phyloP scores from a whole-genome alignment of 2,888 invertebrate genomes.

The Patella depressa region DNA sequence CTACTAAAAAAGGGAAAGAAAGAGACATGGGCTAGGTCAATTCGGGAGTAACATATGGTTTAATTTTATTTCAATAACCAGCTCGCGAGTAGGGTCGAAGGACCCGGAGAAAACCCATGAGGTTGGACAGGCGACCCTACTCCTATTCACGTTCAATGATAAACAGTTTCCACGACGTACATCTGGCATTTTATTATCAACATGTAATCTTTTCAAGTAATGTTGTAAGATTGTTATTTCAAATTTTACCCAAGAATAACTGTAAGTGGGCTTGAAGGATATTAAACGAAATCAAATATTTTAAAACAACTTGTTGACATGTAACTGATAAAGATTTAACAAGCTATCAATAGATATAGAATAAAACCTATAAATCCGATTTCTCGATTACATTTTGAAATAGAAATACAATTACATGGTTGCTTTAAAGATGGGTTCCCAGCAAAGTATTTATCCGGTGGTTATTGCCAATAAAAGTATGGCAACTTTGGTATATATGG shows the following conservation, averaged over 20 bases:
- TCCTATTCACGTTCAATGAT: background rate
- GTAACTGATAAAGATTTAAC: background rate
- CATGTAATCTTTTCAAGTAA: background rate
- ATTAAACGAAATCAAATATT: background rate
- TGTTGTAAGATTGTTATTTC: background rate
- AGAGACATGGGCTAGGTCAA: too few relatives aligned
- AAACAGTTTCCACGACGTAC: background rate
- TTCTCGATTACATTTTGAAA: background rate
- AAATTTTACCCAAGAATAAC: background rate
- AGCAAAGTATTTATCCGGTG: too few relatives aligned
- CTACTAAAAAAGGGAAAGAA: too few relatives aligned
- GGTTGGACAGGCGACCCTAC: too few relatives aligned
- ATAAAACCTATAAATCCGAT: background rate
- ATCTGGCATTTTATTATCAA: background rate
- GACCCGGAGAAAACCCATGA: too few relatives aligned
- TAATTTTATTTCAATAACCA: too few relatives aligned
- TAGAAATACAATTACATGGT: background rate
- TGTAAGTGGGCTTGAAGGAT: background rate
- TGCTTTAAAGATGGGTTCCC: background rate
- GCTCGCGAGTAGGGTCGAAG: too few relatives aligned
- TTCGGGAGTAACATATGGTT: too few relatives aligned
- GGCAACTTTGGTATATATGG: too few relatives aligned
- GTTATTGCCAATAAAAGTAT: too few relatives aligned
- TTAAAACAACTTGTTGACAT: background rate
- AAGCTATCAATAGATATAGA: background rate